Base-by-base conservation (phyloP, 1,140 invertebrate species). In the Fopius arisanus region DNA sequence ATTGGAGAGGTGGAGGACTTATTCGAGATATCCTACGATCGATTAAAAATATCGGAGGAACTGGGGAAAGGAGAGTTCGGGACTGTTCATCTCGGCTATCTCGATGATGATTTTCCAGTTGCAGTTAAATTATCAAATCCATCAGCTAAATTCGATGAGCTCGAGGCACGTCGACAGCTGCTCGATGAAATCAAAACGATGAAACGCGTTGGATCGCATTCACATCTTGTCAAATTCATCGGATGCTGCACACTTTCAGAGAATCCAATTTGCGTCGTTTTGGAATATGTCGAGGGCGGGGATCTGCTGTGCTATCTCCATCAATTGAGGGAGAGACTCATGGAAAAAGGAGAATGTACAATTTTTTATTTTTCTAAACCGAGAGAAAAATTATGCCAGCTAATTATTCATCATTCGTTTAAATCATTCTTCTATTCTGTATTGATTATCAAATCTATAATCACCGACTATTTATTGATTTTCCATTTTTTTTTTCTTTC, bases 261-360 rank as follows among this genome's bases (percentile, higher is more conserved):
- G 74, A 80, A 77, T 70, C 94, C 91, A 14, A 90, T 90, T 79
- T 91, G 92, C 37, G 91, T 96, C 65, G 88, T 96, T 0, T 91
- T 96, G 86, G 95, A 96, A 81, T 95, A 93, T 79, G 91, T 95
- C 16, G 91, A 93, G 0, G 91, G 92, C 69, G 95, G 95, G 2
- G 94, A 95, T 84, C 86, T 97, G 51, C 91, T 95, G 65, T 89
- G 89, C 1, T 91, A 93, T 80, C 83, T 92, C 10, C 82, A 87
- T 40, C 62, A 51, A 10, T 33, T 89, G 62, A 80, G 86, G 62
- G 76, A 83, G 0, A 31, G 14, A 10, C 31, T 54, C n/a, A 16
- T 51, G 6, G 23, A 37, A 19, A 23, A 70, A 70, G n/a, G n/a
- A n/a, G n/a, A n/a, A n/a, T n/a, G n/a, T n/a, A n/a, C n/a, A n/a